Evolutionary conservation across 2,113 vertebrate genomes (phyloP).

Genomic region (Scomber scombrus): DNA sequence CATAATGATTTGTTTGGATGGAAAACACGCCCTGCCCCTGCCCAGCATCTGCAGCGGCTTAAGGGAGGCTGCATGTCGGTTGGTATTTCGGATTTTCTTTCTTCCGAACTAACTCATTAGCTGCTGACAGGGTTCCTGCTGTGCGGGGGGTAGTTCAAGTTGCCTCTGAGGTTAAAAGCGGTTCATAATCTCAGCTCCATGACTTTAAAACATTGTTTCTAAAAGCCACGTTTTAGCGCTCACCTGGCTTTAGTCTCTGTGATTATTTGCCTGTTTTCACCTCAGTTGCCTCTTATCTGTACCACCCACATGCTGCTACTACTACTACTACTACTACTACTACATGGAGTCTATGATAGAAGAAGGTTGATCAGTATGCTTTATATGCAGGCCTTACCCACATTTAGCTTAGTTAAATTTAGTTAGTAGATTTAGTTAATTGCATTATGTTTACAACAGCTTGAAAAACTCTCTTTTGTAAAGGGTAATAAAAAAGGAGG

Average conservation of each 20-base stretch:
- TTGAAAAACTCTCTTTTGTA: too few species aligned
- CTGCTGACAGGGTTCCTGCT: not conserved
- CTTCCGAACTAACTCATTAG: not conserved
- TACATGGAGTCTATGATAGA: constrained; percentile 3
- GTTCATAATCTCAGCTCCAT: not conserved
- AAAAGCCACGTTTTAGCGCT: not conserved
- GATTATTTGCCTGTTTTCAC: constrained; percentile 2
- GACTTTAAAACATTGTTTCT: not conserved
- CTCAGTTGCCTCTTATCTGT: not conserved
- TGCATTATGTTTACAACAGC: too few species aligned
- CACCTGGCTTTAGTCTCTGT: not conserved
- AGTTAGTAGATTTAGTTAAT: too few species aligned
- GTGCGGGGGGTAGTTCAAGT: not conserved
- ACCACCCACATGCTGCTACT: constrained; percentile 17
- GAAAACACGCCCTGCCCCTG: constrained; percentile 44
- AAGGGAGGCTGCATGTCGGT: not conserved
- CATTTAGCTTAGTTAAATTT: too few species aligned
- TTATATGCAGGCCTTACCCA: not conserved
- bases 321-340: not conserved
- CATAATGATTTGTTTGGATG: constrained; percentile 15
- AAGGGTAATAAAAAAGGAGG: not conserved
- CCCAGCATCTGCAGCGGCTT: not conserved
- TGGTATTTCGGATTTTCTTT: not conserved
- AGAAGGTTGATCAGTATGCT: not conserved
- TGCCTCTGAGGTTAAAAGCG: not conserved